phyloP scores from a whole-genome alignment of 1,140 invertebrate species.

The Zaprionus ornatus region DNA sequence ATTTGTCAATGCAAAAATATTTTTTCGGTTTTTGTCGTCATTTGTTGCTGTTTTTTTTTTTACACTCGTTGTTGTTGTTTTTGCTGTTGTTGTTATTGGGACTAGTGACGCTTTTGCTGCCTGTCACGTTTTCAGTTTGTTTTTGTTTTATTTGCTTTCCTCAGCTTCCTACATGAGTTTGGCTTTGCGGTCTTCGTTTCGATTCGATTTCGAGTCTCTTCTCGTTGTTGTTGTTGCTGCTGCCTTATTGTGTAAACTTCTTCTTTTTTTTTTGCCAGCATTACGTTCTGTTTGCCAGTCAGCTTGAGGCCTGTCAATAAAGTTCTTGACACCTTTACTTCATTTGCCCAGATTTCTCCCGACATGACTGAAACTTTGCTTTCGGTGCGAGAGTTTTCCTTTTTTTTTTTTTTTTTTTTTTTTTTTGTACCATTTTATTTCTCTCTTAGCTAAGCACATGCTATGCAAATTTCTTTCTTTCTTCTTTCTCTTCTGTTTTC shows the following conservation, averaged over 20 bases:
- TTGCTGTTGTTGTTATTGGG: constrained; percentile 40
- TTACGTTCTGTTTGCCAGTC: constrained; percentile 45
- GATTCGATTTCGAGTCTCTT: constrained; percentile 17
- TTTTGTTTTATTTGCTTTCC: constrained; percentile 65
- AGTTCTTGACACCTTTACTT: constrained; percentile 80
- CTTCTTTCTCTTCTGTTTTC: not conserved
- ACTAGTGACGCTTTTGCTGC: constrained; percentile 33
- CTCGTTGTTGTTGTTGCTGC: constrained; percentile 12
- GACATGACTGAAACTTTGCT: constrained; percentile 72
- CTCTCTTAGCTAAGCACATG: constrained; percentile 31
- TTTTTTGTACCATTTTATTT: constrained; percentile 17
- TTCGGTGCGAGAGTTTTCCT: constrained; percentile 35
- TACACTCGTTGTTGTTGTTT: constrained; percentile 29
- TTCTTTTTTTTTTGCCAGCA: constrained; percentile 16
- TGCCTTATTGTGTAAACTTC: constrained; percentile 39
- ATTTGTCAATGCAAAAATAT: constrained; percentile 69
- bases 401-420: constrained; percentile 18
- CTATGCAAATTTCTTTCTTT: constrained; percentile 44
- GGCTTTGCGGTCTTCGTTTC: not conserved
- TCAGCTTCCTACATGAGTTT: constrained; percentile 43
- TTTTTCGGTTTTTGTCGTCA: constrained; percentile 27
- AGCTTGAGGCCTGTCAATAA: constrained; percentile 70
- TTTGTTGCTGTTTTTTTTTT: constrained; percentile 15
- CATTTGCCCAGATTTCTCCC: constrained; percentile 76
- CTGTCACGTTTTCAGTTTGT: constrained; percentile 71